Percentiles rank a stretch among this genome's conserved stretches.
Conservation (phyloP, 2,797 vertebrate species). For the Discoglossus pictus region DNA sequence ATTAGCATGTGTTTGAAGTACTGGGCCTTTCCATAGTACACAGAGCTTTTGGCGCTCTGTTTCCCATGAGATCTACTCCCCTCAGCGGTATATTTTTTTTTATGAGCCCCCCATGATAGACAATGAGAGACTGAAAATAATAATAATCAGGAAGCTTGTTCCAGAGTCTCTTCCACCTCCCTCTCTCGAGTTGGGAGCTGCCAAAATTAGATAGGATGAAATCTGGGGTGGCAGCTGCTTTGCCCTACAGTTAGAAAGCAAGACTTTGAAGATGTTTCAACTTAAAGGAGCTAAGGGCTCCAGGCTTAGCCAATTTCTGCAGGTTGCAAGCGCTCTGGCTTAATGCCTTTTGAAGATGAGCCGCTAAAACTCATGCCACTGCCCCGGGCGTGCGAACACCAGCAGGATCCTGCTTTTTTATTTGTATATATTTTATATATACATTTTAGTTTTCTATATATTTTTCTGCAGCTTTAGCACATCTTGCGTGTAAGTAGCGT, state of each 20-base stretch:
- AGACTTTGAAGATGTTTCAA: conserved; percentile 86
- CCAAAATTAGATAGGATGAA: conserved; percentile 82
- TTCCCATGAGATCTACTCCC: conserved; percentile 79
- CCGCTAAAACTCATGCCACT: conserved; percentile 74
- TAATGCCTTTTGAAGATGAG: conserved; percentile 86
- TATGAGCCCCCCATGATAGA: conserved; percentile 84
- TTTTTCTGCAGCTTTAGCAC: conserved; percentile 62
- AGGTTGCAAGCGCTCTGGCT: conserved; percentile 79
- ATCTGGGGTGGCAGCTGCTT: conserved; percentile 82
- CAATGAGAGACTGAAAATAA: conserved; percentile 88
- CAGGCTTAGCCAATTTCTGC: conserved; percentile 83
- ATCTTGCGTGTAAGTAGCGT: conserved; percentile 73
- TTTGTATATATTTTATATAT: conserved; percentile 17
- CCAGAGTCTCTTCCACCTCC: conserved; percentile 65
- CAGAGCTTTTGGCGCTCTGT: conserved; percentile 88
- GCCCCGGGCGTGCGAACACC: conserved; percentile 78
- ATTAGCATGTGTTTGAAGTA: conserved; percentile 98
- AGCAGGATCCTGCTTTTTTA: conserved; percentile 68
- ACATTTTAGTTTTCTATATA: background rate
- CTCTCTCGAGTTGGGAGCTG: conserved; percentile 74
- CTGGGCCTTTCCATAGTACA: conserved; percentile 87
- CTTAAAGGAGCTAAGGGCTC: conserved; percentile 75
- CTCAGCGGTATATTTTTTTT: conserved; percentile 80
- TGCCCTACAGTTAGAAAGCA: conserved; percentile 83
- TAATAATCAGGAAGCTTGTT: too few species aligned